Percentiles rank a stretch among this genome's conserved stretches.
These are phyloP conservation scores for Rhadinocentrus ornatus DNA, from an alignment of 2,797 vertebrate genomes.

Conservation along the genomic window DNA sequence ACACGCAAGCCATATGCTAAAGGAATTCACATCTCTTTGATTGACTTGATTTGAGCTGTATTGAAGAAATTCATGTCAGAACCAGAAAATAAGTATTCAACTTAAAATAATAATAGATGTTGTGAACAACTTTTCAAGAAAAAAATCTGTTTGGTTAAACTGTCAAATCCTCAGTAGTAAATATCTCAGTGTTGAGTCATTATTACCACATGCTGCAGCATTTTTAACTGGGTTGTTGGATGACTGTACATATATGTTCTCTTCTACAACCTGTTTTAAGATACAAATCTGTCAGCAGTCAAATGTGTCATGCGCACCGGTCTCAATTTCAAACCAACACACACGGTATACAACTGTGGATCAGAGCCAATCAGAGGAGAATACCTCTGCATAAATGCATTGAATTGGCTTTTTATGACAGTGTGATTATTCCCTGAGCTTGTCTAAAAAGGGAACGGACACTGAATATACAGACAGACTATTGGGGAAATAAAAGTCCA, in stretches of 20 bases:
- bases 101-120: neutral
- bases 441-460: no score
- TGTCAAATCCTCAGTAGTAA: neutral
- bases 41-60: neutral
- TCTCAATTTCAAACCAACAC: no score
- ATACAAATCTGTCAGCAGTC: slow-evolving; percentile 16
- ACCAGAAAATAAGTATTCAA: neutral
- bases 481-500: no score
- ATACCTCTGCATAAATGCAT: no score
- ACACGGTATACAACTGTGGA: no score
- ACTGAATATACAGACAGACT: no score
- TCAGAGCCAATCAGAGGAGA: no score
- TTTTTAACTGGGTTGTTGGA: slow-evolving; percentile 7
- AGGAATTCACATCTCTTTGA: neutral
- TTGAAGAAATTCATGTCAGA: neutral
- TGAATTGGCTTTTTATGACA: no score
- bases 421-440: no score
- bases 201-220: neutral
- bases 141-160: neutral
- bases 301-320: no score
- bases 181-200: neutral
- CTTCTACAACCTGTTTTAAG: neutral
- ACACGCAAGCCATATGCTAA: neutral
- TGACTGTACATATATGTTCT: slow-evolving; percentile 8
- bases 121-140: no score